Evolutionary conservation across 2,797 vertebrate species (phyloP).

Genomic region (Iguana delicatissima): DNA sequence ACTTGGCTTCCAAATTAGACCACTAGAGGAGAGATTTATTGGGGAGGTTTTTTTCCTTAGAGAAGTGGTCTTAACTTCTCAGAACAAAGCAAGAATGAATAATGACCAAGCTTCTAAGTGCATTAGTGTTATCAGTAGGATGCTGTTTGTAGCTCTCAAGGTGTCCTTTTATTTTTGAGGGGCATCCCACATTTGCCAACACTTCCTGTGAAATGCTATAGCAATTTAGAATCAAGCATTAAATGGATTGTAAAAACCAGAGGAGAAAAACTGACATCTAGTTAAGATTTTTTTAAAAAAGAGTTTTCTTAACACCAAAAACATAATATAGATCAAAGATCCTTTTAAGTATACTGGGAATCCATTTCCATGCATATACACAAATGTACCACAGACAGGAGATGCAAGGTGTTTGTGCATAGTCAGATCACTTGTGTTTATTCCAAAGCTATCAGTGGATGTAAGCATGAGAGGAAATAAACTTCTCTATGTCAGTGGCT

Average conservation of each 20-base stretch:
- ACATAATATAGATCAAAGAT: neutral
- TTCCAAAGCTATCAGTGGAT: neutral
- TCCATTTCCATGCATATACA: neutral
- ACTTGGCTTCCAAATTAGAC: conserved; percentile 73
- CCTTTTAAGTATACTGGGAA: neutral
- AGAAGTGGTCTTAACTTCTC: conserved; percentile 58
- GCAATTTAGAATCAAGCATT: neutral
- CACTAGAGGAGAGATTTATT: conserved; percentile 68
- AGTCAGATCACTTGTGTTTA: neutral
- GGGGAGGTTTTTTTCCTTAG: conserved; percentile 31
- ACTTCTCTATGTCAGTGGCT: neutral
- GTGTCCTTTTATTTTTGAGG: conserved; percentile 28
- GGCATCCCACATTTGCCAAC: neutral
- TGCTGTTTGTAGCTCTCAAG: conserved; percentile 4
- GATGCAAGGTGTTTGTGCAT: neutral
- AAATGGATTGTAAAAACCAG: neutral
- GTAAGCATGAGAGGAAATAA: neutral
- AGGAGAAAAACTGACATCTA: neutral
- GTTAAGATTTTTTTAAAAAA: neutral
- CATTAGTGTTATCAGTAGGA: conserved; percentile 62
- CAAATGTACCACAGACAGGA: neutral
- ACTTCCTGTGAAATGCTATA: neutral
- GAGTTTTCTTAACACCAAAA: neutral
- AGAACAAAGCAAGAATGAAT: conserved; percentile 66
- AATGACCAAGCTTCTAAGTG: conserved; percentile 39